A percentile compares a stretch with the other conserved stretches of the same genome.
Conservation (phyloP, 1,140 invertebrate species). For the Drosophila azteca region DNA sequence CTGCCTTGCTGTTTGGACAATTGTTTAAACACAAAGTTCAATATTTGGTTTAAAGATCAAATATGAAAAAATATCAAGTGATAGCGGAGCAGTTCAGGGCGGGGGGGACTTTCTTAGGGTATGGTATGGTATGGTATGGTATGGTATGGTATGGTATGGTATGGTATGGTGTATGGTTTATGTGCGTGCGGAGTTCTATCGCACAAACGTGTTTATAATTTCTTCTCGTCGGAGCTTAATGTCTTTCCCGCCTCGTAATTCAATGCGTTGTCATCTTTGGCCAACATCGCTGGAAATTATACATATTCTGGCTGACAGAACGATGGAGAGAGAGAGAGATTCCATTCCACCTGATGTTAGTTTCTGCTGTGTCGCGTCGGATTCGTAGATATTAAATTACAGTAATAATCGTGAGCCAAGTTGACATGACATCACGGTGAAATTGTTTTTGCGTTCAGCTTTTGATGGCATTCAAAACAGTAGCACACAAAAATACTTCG, state of each 20-base stretch:
- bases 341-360: slow-evolving; percentile 1
- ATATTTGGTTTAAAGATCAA: slow-evolving; percentile 53
- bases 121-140: too few relatives aligned
- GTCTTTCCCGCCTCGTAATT: slow-evolving; percentile 33
- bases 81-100: slow-evolving; percentile 5
- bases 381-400: slow-evolving; percentile 50
- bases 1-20: slow-evolving; percentile 54
- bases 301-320: neutral
- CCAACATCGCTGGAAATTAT: slow-evolving; percentile 16
- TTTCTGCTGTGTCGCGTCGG: neutral
- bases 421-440: slow-evolving; percentile 68
- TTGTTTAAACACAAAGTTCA: slow-evolving; percentile 49
- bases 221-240: slow-evolving; percentile 26
- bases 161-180: too few relatives aligned
- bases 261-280: slow-evolving; percentile 49
- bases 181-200: slow-evolving; percentile 30
- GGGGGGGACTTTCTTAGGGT: neutral
- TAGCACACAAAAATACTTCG: slow-evolving; percentile 5
- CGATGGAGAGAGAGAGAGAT: too few relatives aligned
- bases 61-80: neutral
- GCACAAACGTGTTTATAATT: slow-evolving; percentile 61
- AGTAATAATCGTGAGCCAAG: slow-evolving; percentile 50
- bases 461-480: slow-evolving; percentile 24
- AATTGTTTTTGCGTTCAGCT: slow-evolving; percentile 28
- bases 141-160: too few relatives aligned